phyloP scores from a whole-genome alignment of 2,888 invertebrate genomes.

The Habroteleia sp. region DNA sequence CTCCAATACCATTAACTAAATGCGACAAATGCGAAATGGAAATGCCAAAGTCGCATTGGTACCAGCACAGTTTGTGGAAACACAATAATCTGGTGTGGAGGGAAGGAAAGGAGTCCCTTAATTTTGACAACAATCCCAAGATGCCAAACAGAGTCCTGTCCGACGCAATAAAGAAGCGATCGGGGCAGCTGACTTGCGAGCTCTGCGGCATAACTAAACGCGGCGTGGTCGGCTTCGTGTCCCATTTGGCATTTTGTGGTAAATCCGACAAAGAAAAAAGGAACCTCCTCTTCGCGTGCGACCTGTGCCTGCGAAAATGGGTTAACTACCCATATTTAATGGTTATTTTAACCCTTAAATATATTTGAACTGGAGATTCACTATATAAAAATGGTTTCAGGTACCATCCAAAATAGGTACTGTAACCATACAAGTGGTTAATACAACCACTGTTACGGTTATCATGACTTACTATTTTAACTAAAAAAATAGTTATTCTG shows the following conservation, averaged over 20 bases:
- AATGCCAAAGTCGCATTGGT: slow-evolving; percentile 81
- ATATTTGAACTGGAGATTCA: too few species aligned
- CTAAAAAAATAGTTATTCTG: slow-evolving; percentile 8
- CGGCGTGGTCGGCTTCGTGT: slow-evolving; percentile 84
- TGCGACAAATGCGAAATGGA: slow-evolving; percentile 82
- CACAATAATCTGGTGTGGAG: slow-evolving; percentile 85
- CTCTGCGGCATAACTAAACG: slow-evolving; percentile 80
- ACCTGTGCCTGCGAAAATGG: slow-evolving; percentile 82
- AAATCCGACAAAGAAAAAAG: slow-evolving; percentile 82
- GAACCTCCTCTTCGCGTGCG: slow-evolving; percentile 81
- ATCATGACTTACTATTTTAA: too few species aligned
- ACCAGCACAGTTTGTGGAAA: slow-evolving; percentile 81
- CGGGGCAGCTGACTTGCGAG: slow-evolving; percentile 82
- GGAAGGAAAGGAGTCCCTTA: slow-evolving; percentile 82
- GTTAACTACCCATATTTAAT: too few species aligned
- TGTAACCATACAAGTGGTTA: too few species aligned
- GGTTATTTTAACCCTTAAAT: too few species aligned
- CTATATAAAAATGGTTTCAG: too few species aligned
- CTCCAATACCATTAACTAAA: slow-evolving; percentile 63
- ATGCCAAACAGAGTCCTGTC: slow-evolving; percentile 81
- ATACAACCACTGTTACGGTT: too few species aligned
- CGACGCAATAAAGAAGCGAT: slow-evolving; percentile 79
- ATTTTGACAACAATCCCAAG: slow-evolving; percentile 81
- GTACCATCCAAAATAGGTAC: too few species aligned
- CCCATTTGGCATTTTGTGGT: slow-evolving; percentile 84